Conservation (phyloP, 35 echinoderm and acorn worm species). For the Heliocidaris tuberculata region DNA sequence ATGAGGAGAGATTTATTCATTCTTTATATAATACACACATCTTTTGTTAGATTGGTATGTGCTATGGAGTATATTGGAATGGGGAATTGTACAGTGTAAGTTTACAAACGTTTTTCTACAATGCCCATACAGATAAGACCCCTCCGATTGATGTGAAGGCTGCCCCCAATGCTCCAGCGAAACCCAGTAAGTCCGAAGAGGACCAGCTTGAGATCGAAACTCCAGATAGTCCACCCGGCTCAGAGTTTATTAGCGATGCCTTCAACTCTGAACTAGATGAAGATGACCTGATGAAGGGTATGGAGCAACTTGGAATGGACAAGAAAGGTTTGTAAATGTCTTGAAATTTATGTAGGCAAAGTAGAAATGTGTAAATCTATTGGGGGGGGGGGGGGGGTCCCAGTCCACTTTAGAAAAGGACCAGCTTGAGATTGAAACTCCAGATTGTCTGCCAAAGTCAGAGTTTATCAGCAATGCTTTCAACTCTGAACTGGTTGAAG, state of each 20-base stretch:
- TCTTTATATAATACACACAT: too few relatives aligned
- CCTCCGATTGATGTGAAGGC: slow-evolving; percentile 9
- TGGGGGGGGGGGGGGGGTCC: neutral
- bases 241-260: slow-evolving; percentile 93
- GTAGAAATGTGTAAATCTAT: neutral
- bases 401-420: slow-evolving; percentile 40
- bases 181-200: slow-evolving; percentile 55
- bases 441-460: slow-evolving; percentile 64
- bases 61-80: too few relatives aligned
- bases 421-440: slow-evolving; percentile 52
- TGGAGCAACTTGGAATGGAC: slow-evolving; percentile 95
- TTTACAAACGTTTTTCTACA: neutral
- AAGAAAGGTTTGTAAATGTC: slow-evolving; percentile 58
- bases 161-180: slow-evolving; percentile 6
- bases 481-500: slow-evolving; percentile 82
- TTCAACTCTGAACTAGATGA: slow-evolving; percentile 87
- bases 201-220: slow-evolving; percentile 58
- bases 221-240: slow-evolving; percentile 69
- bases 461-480: slow-evolving; percentile 95
- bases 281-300: slow-evolving; percentile 89
- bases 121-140: neutral
- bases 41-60: too few relatives aligned
- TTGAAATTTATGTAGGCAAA: neutral
- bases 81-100: too few relatives aligned
- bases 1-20: neutral